Conservation (phyloP, 2,797 vertebrate genomes). For the Hoplostethus atlanticus region DNA sequence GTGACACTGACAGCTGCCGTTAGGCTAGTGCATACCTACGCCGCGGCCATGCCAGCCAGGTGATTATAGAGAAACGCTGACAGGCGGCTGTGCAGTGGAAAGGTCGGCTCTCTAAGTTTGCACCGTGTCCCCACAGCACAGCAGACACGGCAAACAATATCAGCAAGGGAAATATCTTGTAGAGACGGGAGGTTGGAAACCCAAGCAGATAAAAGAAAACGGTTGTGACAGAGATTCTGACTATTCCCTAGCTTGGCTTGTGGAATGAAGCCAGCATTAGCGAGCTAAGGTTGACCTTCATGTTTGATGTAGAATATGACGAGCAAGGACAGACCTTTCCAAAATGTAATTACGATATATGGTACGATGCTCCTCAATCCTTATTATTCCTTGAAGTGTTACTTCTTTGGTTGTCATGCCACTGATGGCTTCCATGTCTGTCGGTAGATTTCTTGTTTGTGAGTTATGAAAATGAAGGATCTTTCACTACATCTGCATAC, state of each 20-base stretch:
- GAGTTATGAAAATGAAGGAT: constrained; percentile 10
- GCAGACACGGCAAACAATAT: constrained; percentile 67
- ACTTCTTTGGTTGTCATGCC: constrained; percentile 56
- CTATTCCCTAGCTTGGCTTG: constrained; percentile 46
- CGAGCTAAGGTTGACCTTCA: constrained; percentile 57
- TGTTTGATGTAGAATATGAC: constrained; percentile 52
- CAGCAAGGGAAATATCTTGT: constrained; percentile 61
- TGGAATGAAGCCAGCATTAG: constrained; percentile 49
- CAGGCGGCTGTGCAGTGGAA: constrained; percentile 60
- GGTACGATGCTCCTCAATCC: constrained; percentile 33
- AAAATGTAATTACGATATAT: constrained; percentile 55
- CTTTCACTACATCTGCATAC: constrained; percentile 48
- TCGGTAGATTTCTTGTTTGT: constrained; percentile 42
- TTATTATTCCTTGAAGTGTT: constrained; percentile 51
- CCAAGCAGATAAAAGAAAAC: constrained; percentile 55
- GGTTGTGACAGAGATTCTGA: constrained; percentile 38
- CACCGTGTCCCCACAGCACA: constrained; percentile 64
- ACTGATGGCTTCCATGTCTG: constrained; percentile 25
- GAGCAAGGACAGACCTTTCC: constrained; percentile 49
- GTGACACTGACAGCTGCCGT: constrained; percentile 75
- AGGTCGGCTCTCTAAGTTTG: constrained; percentile 70
- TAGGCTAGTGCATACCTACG: constrained; percentile 66
- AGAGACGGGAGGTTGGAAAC: constrained; percentile 67
- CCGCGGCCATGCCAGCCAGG: constrained; percentile 63
- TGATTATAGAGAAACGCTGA: constrained; percentile 72